Evolutionary conservation across 2,888 invertebrate species (phyloP).

Genomic region (Morinoia aosen): DNA sequence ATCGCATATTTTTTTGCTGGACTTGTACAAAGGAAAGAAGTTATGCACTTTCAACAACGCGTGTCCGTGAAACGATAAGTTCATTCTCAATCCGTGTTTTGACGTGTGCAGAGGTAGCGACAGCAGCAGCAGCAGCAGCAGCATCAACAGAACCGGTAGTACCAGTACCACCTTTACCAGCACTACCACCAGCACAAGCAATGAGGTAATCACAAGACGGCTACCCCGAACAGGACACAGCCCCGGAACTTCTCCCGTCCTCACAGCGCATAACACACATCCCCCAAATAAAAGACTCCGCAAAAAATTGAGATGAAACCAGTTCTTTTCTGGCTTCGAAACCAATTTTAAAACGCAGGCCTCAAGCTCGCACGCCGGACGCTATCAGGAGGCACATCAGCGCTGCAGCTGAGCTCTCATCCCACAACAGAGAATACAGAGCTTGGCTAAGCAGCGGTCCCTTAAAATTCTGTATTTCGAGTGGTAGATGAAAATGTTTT

Average conservation of each 20-base stretch:
- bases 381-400: neutral
- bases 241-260: neutral
- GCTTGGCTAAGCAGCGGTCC: neutral
- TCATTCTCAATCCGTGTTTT: no score
- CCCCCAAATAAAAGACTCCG: neutral
- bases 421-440: neutral
- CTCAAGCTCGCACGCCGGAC: neutral
- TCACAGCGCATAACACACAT: neutral
- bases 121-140: no score
- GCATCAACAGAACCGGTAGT: no score
- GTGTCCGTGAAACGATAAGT: no score
- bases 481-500: neutral
- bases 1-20: no score
- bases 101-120: no score
- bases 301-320: neutral
- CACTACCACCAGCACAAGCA: no score
- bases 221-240: neutral
- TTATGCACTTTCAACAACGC: no score
- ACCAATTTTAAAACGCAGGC: neutral
- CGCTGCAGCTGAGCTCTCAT: neutral
- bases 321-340: neutral
- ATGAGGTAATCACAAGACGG: neutral
- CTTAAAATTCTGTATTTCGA: neutral
- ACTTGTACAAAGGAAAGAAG: no score
- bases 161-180: no score